Evolutionary conservation across 2,113 vertebrate species (phyloP), one percentile per base, ranked within the genome.

Genomic region (Cyprinodon tularosa): DNA sequence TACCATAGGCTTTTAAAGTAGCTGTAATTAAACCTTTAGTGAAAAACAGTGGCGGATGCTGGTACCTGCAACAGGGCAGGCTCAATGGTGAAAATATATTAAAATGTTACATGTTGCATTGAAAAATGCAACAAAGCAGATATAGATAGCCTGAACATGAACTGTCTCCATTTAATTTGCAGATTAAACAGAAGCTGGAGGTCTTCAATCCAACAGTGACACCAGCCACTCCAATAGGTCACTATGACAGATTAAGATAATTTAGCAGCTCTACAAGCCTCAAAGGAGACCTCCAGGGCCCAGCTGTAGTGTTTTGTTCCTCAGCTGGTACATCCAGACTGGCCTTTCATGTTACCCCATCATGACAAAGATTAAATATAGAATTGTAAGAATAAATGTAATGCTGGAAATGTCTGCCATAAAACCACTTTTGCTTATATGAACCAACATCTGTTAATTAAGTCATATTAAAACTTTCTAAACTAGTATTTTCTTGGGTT

Each of bases 81-180:
- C n/a, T n/a, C n/a, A n/a, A n/a, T n/a, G n/a, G n/a, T n/a, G n/a
- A n/a, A n/a, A n/a, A n/a, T n/a, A n/a, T n/a, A n/a, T n/a, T n/a
- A n/a, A n/a, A n/a, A n/a, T n/a, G n/a, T n/a, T n/a, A n/a, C n/a
- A n/a, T n/a, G n/a, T n/a, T n/a, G n/a, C n/a, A n/a, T n/a, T 29
- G 29, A 29, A 29, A 29, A 1, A 29, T 29, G 29, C 2, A 14
- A 64, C 60, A 68, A 64, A 38, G n/a, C 45, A 57, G 60, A 42
- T 36, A 70, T 47, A 87, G 76, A 75, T 86, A 82, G 88, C 85
- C 83, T 66, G 69, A 64, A 60, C 76, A 57, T 6, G 65, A 62
- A 75, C 39, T 3, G 40, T 29, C 61, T 57, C 62, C 80, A 80
- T 78, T 47, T 84, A 80, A 59, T 22, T 57, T 62, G 68, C 59